A percentile compares a stretch with the other conserved stretches of the same genome.
Evolutionary conservation across 2,113 vertebrate species (phyloP).

Genomic region (Puffinus mauretanicus): DNA sequence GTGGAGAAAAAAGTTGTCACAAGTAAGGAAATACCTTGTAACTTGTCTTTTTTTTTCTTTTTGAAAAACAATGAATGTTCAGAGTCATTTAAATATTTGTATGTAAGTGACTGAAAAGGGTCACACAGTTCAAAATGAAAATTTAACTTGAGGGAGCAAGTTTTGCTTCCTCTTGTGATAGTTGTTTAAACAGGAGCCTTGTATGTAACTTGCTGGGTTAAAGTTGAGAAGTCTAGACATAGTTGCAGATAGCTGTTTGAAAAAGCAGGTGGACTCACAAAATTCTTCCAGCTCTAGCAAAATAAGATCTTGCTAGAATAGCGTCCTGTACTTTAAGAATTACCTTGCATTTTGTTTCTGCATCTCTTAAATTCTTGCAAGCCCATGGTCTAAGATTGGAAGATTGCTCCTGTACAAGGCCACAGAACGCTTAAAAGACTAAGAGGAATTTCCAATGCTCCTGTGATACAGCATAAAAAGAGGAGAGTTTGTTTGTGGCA

Average conservation of each 20-base stretch:
- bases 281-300: not conserved
- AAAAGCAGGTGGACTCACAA: not conserved
- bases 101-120: not conserved
- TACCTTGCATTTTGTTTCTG: not conserved
- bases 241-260: not conserved
- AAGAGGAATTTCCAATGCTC: not conserved
- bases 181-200: not conserved
- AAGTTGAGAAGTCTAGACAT: not conserved
- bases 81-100: not conserved
- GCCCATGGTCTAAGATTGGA: not conserved
- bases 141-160: not conserved
- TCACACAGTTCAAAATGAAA: not conserved
- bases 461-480: not conserved
- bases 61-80: not conserved
- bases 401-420: not conserved
- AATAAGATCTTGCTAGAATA: not conserved
- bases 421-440: not conserved
- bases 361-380: not conserved
- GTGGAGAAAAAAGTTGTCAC: conserved; percentile 73
- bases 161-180: not conserved
- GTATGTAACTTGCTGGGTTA: fast-evolving
- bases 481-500: not conserved
- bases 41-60: not conserved
- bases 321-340: not conserved
- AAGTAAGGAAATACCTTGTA: conserved; percentile 72